Evolutionary conservation across 1,140 invertebrate genomes (phyloP).

Genomic region (Formica exsecta): DNA sequence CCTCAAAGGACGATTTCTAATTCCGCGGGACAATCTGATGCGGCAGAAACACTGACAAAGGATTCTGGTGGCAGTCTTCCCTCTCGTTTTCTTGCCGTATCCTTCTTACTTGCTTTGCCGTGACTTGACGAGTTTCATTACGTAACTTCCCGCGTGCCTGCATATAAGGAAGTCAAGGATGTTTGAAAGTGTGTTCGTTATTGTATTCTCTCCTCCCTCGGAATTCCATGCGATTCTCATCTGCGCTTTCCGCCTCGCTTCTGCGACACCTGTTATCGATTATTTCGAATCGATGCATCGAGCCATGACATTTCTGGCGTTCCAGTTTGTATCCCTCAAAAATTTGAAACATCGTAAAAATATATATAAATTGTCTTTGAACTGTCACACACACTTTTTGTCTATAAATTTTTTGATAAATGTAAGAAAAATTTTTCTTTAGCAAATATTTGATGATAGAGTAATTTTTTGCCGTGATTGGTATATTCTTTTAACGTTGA

Average conservation of each 20-base stretch:
- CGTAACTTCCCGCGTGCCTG: conserved; percentile 77
- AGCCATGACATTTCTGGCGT: conserved; percentile 3
- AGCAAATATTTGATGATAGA: not conserved
- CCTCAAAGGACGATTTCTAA: conserved; percentile 54
- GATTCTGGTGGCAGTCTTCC: conserved; percentile 39
- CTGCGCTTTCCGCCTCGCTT: conserved; percentile 33
- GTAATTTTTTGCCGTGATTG: not conserved
- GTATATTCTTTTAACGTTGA: not conserved
- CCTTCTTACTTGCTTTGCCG: conserved; percentile 67
- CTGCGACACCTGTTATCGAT: conserved; percentile 51
- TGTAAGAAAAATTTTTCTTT: not conserved
- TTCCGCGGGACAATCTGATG: conserved; percentile 56
- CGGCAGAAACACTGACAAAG: conserved; percentile 37
- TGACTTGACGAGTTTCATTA: conserved; percentile 71
- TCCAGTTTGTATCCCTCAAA: not conserved
- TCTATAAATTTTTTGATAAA: not conserved
- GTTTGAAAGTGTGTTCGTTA: conserved; percentile 76
- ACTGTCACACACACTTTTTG: not conserved
- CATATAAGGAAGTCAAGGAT: conserved; percentile 77
- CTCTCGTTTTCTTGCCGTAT: conserved; percentile 41
- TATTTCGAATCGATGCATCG: conserved; percentile 29
- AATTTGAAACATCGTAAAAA: not conserved
- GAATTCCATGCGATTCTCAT: conserved; percentile 70
- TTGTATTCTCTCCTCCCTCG: conserved; percentile 73
- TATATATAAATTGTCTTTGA: not conserved